Evolutionary conservation across 2,797 vertebrate species (phyloP), one percentile per base, ranked within the genome.

Genomic region (Pristis pectinata): DNA sequence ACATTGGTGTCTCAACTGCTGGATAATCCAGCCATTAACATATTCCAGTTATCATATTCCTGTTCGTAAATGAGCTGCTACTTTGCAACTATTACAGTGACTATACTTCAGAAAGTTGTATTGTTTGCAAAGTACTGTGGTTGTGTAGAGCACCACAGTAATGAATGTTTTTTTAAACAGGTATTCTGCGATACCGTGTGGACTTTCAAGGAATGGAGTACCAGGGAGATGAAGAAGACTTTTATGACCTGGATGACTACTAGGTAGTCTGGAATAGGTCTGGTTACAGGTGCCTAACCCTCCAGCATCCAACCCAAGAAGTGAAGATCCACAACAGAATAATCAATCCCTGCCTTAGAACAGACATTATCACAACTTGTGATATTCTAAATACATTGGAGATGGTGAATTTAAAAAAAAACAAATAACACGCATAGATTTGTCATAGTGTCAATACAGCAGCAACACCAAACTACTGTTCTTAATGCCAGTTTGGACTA

Each of bases 221-320:
- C 97, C 98, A 99, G 98, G 99, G 98, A 98, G 98, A 98, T 96
- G 99, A 99, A 89, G 98, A 99, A 95, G 99, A 99, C 98, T 98
- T 99, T 97, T 99, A 99, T 97, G 99, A 99, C 98, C 98, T 99
- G 98, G 99, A 99, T 99, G 99, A 99, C 98, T 99, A 99, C 98
- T 99, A 99, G 98, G 99, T 99, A 99, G 99, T 99, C 98, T 44
- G 97, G 98, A 97, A 96, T 96, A 97, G 97, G 97, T 98, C 97
- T 95, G 97, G 97, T 97, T 97, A 97, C 96, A 97, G 22, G 97
- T 98, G 97, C 97, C 97, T 98, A 97, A 95, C 97, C 97, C 97
- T 97, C 97, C 97, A 97, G 97, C 97, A 97, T 98, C 97, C 97
- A 97, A 97, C 97, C 97, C 97, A 97, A 98, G 97, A 97, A 97